Evolutionary conservation across 2,113 vertebrate genomes (phyloP), one percentile per base, ranked within the genome.

Genomic region (Geococcyx californianus): DNA sequence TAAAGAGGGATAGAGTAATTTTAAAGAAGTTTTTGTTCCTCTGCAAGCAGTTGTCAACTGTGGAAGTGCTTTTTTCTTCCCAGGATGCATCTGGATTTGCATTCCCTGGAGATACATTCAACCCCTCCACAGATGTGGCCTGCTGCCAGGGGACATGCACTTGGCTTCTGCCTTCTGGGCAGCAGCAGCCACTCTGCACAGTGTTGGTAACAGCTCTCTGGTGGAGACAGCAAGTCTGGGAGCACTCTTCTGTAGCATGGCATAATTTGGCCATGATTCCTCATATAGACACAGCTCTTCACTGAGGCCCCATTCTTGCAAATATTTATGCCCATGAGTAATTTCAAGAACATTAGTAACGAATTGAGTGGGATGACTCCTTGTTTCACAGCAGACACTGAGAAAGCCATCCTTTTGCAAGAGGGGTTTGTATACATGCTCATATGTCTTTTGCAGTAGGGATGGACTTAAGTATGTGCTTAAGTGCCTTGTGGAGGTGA

Each of bases 141-240:
- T 75, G 6, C 18, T 87, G 84, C 75, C 92, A 64, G 12, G 38
- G 59, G 89, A 20, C 82, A 72, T 3, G 16, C 47, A 9, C 73
- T 86, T 68, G 83, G 79, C 70, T 92, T 79, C 52, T 76, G 47
- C 68, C 89, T 79, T 60, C 26, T 16, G 47, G 76, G 75, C 79
- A 91, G 60, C 34, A 54, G 45, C 45, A 51, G 40, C 45, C 29
- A 10, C 55, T 38, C 64, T 42, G 29, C 0, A 6, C 64, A 1
- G 0, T 7, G 73, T 18, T 93, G 92, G 87, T 76, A 68, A 54
- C 59, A 36, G 59, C 51, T 94, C 51, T 52, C 16, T 1, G 0
- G 16, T 47, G 87, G 78, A 82, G 78, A 89, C 93, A 85, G 78
- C 7, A 10, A 87, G 85, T 84, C 94, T 96, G 95, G 92, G 67